Evolutionary conservation across 2,113 vertebrate species (phyloP), one percentile per base, ranked within the genome.

Genomic region (Pantherophis guttatus): DNA sequence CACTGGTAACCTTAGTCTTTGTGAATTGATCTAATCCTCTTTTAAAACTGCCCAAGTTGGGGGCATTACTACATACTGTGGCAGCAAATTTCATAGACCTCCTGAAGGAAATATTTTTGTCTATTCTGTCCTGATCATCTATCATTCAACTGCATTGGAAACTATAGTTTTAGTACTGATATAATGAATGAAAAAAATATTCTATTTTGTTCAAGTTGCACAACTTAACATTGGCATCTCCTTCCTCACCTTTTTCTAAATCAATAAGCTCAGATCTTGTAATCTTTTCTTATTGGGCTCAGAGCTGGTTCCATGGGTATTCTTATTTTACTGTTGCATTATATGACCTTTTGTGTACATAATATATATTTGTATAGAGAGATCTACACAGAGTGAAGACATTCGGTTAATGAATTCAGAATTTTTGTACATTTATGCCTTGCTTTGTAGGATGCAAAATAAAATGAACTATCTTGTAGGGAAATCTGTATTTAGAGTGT

Each of bases 401-500:
- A 94, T 91, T 81, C 0, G 92, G 53, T 93, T 39, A 44, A 93
- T 93, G 92, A 81, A 39, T 94, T 96, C 0, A 88, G 93, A 1
- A 93, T 94, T 96, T 94, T 95, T 94, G 95, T 96, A 94, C 94
- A 92, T 93, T 95, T 62, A 95, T 97, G 97, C 96, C 97, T 97
- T 96, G 96, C 96, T 97, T 95, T 95, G 90, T 96, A 96, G 94
- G 94, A 96, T 92, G 58, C 93, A 96, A 94, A 95, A 95, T 92
- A 54, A 95, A 93, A 39, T 93, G 94, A 90, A 87, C 93, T 59
- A 89, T 93, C 81, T 92, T 91, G 90, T 94, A 94, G 95, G 95
- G 92, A 86, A 87, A 95, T 90, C 70, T 94, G 52, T 94, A 90
- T 92, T 93, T 89, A 94, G 95, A 93, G 93, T 54, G 59, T 93